Evolutionary conservation across 1,140 invertebrate species (phyloP).

Genomic region (Microplitis mediator): DNA sequence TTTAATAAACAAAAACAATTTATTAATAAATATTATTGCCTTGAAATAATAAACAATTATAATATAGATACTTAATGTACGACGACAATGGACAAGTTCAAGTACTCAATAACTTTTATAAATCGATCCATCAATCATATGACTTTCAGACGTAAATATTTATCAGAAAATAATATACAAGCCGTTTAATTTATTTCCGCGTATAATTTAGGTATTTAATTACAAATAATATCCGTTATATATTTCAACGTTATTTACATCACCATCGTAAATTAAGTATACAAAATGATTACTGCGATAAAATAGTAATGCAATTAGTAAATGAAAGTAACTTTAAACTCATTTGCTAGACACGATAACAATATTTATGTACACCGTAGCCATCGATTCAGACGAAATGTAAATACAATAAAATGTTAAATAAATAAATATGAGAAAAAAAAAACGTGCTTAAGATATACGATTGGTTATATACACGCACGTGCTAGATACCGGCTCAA

Average conservation of each 20-base stretch:
- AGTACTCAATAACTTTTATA: not conserved
- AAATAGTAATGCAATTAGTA: too few relatives aligned
- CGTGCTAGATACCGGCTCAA: conserved; percentile 1
- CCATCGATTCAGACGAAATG: not conserved
- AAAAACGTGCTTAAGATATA: not conserved
- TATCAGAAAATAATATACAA: too few relatives aligned
- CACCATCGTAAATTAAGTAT: too few relatives aligned
- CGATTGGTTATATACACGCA: not conserved
- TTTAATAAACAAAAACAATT: conserved; percentile 36
- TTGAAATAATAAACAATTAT: not conserved
- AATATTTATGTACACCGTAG: not conserved
- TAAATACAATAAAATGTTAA: not conserved
- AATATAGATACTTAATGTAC: not conserved
- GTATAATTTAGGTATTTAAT: too few relatives aligned
- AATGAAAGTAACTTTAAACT: not conserved
- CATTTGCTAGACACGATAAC: not conserved
- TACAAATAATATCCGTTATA: too few relatives aligned
- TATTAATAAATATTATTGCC: conserved; percentile 1
- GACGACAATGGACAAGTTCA: conserved; percentile 26
- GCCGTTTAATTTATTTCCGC: too few relatives aligned
- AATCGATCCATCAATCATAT: not conserved
- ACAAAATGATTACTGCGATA: too few relatives aligned
- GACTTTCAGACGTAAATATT: too few relatives aligned
- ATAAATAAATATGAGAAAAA: not conserved
- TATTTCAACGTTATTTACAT: too few relatives aligned